Base-by-base conservation (phyloP, 2,888 invertebrate genomes). In the Synanthedon andrenaeformis region DNA sequence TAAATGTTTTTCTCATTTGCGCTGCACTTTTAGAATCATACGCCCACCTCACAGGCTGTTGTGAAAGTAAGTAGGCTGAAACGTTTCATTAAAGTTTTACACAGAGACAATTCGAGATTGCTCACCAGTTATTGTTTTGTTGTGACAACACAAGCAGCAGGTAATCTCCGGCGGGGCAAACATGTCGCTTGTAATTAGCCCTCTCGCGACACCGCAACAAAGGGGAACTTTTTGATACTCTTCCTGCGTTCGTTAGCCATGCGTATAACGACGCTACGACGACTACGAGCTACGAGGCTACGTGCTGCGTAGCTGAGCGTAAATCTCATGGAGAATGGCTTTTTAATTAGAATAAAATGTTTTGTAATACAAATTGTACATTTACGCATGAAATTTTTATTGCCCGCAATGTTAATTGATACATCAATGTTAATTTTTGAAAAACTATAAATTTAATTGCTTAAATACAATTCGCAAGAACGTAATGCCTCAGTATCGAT, bases 151-250 rank as follows among this genome's bases (percentile, higher is more conserved):
- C 49, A 17, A 49, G 49, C 53, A 23, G 62, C 66, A 72, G 74
- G 72, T 73, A 72, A 73, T 72, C 67, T 64, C 62, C 63, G 65
- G 17, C 49, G 56, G 63, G 63, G 64, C 64, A 69, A 68, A 72
- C 69, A 69, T 65, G 63, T 63, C 64, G 66, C 63, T 65, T 65
- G 74, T 75, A 75, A 77, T 77, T 77, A 77, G 72, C 71, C 66
- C 17, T 62, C 66, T 68, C 69, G 64, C 61, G 66, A 65, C 60
- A 61, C 60, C 59, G 60, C 64, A 66, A 70, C 70, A 75, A 70
- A 72, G 67, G 66, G 62, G 49, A 42, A 58, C 63, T 63, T 66
- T 69, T 71, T 71, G 71, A 69, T 48, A 50, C 52, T 58, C 61
- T 64, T 65, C 60, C 65, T 60, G 62, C 57, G 60, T 58, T 53